Evolutionary conservation across 1,140 invertebrate species (phyloP).

Genomic region (Papilio polytes): DNA sequence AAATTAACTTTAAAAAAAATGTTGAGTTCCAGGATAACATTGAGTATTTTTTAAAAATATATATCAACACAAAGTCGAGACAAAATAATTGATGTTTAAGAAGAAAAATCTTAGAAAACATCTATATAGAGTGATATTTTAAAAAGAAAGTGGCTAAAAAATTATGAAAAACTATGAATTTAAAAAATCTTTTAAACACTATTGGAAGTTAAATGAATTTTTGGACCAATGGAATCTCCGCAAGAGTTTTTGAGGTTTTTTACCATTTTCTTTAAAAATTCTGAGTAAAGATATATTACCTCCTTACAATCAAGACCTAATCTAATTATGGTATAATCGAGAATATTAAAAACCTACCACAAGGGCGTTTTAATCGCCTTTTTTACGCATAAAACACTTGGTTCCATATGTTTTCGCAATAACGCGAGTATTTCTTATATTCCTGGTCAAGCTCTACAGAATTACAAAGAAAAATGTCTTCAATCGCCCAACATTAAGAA

Average conservation of each 20-base stretch:
- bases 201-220: background rate
- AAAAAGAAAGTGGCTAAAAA: too few species aligned
- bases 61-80: background rate
- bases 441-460: background rate
- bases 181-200: background rate
- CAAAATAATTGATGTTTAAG: background rate
- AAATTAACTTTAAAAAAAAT: slow-evolving; percentile 24
- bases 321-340: background rate
- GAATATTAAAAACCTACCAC: too few species aligned
- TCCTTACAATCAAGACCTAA: background rate
- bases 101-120: too few species aligned
- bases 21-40: background rate
- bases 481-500: background rate
- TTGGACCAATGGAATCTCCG: background rate
- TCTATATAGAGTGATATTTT: too few species aligned
- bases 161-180: too few species aligned
- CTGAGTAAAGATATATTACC: background rate
- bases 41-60: background rate
- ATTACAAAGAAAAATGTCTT: background rate
- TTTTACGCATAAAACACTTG: too few species aligned
- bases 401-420: too few species aligned
- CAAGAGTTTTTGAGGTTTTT: background rate
- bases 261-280: background rate
- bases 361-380: too few species aligned
- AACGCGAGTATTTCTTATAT: background rate